Evolutionary conservation across 2,888 invertebrate genomes (phyloP), one percentile per base, ranked within the genome.

Genomic region (Chrysotoxum bicinctum): DNA sequence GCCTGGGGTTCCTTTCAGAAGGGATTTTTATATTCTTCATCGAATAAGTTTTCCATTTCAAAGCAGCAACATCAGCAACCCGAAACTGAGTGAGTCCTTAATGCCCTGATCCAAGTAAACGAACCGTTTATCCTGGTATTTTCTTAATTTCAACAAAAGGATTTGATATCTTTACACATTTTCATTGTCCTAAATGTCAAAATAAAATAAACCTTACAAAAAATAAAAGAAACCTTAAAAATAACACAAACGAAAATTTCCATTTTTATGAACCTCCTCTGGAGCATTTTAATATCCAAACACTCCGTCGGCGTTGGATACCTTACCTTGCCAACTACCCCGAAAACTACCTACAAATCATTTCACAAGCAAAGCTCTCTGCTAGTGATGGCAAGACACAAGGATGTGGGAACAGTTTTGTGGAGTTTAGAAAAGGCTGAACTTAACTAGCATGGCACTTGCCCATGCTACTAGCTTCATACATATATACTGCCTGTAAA

Each of bases 321-420:
- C n/a, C 21, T 14, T 30, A 9, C 6, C 19, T 56, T n/a, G n/a
- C 16, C 3, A 50, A 4, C 9, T 3, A 3, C 19, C 64, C 83
- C 60, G n/a, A 74, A 80, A 82, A 58, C 81, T 66, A 76, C 56
- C 64, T 72, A 80, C 84, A 84, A 80, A 84, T 84, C 84, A 84
- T 84, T 84, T 80, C 48, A 58, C 21, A 75, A 62, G 35, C 45
- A 74, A 43, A 48, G 32, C 23, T 23, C 48, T 12, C 19, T 48
- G 50, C 50, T 37, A 73, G 40, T 10, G 12, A 43, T 37, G 21
- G 3, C 19, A n/a, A n/a, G 52, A 50, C 52, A 73, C 60, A 74
- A 70, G 50, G 56, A 74, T 58, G 58, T 74, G 73, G 40, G 58
- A 69, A 69, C 74, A 58, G 64, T 70, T 79, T 79, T 69, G 62